Percentiles rank a stretch among this genome's conserved stretches.
Evolutionary conservation across 1,140 invertebrate species (phyloP).

Genomic region (Gonatopus flavifemur): DNA sequence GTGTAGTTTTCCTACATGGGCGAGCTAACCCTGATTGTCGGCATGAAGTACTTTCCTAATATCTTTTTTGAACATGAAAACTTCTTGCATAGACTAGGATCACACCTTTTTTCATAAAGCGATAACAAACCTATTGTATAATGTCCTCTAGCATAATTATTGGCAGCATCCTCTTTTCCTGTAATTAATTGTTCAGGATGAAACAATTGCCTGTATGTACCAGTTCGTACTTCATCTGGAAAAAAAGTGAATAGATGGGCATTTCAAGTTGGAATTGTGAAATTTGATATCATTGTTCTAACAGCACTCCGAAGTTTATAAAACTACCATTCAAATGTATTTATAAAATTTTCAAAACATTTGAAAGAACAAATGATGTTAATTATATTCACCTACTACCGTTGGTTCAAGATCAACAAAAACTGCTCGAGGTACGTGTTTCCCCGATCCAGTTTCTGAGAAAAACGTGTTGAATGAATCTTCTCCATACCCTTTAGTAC

Average conservation of each 20-base stretch:
- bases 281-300: background rate
- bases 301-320: background rate
- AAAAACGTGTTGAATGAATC: constrained; percentile 70
- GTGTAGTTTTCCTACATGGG: constrained; percentile 62
- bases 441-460: constrained; percentile 62
- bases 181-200: constrained; percentile 70
- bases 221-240: constrained; percentile 66
- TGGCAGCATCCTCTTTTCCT: constrained; percentile 67
- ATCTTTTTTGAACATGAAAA: no score
- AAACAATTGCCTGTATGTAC: constrained; percentile 66
- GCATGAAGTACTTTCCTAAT: no score
- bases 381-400: constrained; percentile 53
- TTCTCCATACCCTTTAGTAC: constrained; percentile 51
- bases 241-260: background rate
- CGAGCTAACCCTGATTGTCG: no score
- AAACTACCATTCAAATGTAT: background rate
- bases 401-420: constrained; percentile 70
- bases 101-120: no score
- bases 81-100: no score
- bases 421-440: constrained; percentile 65
- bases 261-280: background rate
- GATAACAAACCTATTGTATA: constrained; percentile 58
- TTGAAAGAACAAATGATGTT: background rate
- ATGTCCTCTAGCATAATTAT: constrained; percentile 60
- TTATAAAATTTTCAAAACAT: background rate